phyloP scores from a whole-genome alignment of 2,797 vertebrate species.

The Oryzias dopingdopingensis region DNA sequence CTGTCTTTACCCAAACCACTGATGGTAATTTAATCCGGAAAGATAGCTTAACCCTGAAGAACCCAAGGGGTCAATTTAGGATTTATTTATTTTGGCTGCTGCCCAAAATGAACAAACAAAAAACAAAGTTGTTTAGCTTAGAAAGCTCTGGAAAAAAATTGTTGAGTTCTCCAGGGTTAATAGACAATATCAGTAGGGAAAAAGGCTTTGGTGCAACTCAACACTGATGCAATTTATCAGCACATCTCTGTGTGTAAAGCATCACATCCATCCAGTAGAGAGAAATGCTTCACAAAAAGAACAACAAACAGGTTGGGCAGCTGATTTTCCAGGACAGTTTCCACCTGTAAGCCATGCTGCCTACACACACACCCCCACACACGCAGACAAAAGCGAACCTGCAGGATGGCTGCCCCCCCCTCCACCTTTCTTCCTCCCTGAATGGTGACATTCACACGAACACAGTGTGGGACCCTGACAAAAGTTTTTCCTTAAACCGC shows the following conservation, averaged over 20 bases:
- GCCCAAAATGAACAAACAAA: too few species aligned
- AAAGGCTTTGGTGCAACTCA: too few species aligned
- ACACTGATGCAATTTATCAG: not conserved
- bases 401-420: conserved; percentile 9
- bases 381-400: not conserved
- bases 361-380: conserved; percentile 18
- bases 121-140: too few species aligned
- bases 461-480: not conserved
- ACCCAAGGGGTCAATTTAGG: too few species aligned
- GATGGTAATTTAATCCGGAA: too few species aligned
- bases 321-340: conserved; percentile 41
- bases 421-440: conserved; percentile 21
- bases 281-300: conserved; percentile 12
- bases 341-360: conserved; percentile 10
- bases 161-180: too few species aligned
- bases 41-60: too few species aligned
- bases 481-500: conserved; percentile 4
- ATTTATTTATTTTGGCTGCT: too few species aligned
- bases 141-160: too few species aligned
- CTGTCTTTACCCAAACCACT: too few species aligned
- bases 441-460: not conserved
- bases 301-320: conserved; percentile 1
- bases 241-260: not conserved
- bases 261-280: not conserved
- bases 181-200: too few species aligned